These are phyloP conservation scores for Ectemnius continuus DNA, from an alignment of 2,888 invertebrate genomes.

Conservation along the genomic window DNA sequence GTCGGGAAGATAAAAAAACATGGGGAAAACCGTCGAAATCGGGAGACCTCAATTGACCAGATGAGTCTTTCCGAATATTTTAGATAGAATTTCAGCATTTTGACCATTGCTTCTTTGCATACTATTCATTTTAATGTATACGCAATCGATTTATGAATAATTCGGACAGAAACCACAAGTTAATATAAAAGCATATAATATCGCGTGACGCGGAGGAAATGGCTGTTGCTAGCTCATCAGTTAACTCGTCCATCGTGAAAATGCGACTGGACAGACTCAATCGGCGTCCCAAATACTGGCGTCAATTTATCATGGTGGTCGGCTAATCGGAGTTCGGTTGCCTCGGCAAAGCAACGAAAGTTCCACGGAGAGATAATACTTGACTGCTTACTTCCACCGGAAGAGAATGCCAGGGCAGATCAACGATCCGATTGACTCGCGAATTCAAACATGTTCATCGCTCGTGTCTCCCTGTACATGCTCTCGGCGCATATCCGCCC, in stretches of 20 bases:
- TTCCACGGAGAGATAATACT: neutral
- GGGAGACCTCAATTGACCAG: no score
- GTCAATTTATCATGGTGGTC: neutral
- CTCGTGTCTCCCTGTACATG: neutral
- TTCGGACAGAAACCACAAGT: no score
- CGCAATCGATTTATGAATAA: no score
- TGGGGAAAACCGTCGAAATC: no score
- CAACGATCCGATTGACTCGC: no score
- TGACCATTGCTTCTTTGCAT: no score
- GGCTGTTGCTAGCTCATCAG: constrained; percentile 49
- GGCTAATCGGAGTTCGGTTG: neutral
- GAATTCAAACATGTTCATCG: no score
- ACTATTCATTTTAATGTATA: no score
- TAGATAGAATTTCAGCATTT: no score
- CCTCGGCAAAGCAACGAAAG: neutral
- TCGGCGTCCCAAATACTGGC: constrained; percentile 23
- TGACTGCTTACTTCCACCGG: constrained; percentile 9
- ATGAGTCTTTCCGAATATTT: no score
- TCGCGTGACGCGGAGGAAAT: constrained; percentile 68
- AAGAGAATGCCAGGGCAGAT: neutral
- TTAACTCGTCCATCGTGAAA: constrained; percentile 35
- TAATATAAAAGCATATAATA: constrained; percentile 21
- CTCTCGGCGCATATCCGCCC: neutral
- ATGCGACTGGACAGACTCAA: constrained; percentile 32
- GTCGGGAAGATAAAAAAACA: no score